Evolutionary conservation across 2,113 vertebrate species (phyloP).

Genomic region (Cyprinodon tularosa): DNA sequence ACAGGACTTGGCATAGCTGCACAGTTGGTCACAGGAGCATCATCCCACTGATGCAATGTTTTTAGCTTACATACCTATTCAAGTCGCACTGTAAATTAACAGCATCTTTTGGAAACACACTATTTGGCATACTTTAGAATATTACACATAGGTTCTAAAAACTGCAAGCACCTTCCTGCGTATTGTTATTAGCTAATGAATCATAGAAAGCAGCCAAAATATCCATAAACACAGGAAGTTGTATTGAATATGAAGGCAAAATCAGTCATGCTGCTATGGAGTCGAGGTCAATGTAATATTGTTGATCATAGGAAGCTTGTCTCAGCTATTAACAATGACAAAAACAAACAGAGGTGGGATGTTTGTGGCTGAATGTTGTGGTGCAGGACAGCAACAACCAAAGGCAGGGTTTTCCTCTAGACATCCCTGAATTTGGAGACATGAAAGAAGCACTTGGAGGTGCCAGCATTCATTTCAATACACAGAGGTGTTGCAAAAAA

Average conservation of each 20-base stretch:
- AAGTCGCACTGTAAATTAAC: conserved; percentile 34
- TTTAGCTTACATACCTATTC: conserved; percentile 40
- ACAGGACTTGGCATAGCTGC: conserved; percentile 25
- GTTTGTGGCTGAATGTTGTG: conserved; percentile 37
- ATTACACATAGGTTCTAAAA: conserved; percentile 60
- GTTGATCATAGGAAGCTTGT: conserved; percentile 81
- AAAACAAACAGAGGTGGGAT: conserved; percentile 75
- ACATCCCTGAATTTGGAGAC: conserved; percentile 51
- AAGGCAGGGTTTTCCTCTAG: conserved; percentile 71
- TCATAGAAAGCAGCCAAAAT: conserved; percentile 57
- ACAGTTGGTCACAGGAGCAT: conserved; percentile 55
- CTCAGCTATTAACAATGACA: conserved; percentile 76
- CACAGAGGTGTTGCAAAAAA: conserved; percentile 58
- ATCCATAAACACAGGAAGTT: conserved; percentile 78
- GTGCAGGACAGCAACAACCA: conserved; percentile 67
- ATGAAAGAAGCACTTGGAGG: conserved; percentile 66
- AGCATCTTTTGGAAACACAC: conserved; percentile 30
- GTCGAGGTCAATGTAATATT: conserved; percentile 81
- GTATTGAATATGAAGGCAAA: conserved; percentile 71
- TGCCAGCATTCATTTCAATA: conserved; percentile 75
- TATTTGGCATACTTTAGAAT: conserved; percentile 33
- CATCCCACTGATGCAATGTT: conserved; percentile 48
- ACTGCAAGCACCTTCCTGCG: conserved; percentile 52
- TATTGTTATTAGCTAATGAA: conserved; percentile 69
- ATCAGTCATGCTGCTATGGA: conserved; percentile 50